Evolutionary conservation across 2,797 vertebrate genomes (phyloP).

Genomic region (Kryptopterus vitreolus): DNA sequence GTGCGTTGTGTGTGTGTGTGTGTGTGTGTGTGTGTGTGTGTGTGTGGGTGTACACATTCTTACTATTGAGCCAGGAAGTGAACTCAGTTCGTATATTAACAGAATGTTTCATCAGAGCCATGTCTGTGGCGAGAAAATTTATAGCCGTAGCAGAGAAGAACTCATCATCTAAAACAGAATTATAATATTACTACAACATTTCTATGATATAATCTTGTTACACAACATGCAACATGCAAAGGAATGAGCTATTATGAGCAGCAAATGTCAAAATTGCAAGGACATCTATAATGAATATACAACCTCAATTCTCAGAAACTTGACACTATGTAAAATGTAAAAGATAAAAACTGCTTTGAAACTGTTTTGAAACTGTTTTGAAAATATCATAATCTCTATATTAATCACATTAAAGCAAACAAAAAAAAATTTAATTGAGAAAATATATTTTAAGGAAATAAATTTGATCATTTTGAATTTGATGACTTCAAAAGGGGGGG

Average conservation of each 20-base stretch:
- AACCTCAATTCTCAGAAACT: no score
- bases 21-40: constrained; percentile 2
- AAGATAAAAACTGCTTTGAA: no score
- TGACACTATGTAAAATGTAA: no score
- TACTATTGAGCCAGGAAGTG: constrained; percentile 75
- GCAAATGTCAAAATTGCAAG: neutral
- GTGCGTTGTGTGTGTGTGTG: neutral
- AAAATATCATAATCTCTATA: no score
- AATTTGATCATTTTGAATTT: no score
- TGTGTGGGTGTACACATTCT: constrained; percentile 24
- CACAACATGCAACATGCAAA: neutral
- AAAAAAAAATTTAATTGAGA: no score
- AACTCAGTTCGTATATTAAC: constrained; percentile 71
- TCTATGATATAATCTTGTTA: neutral
- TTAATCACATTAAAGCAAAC: no score
- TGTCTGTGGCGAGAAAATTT: constrained; percentile 80
- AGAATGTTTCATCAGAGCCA: constrained; percentile 69
- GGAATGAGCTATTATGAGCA: neutral
- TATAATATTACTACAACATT: neutral
- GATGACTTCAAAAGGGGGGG: no score
- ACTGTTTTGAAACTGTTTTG: no score
- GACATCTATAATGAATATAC: neutral
- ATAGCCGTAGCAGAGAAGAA: constrained; percentile 81
- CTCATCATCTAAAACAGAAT: constrained; percentile 63
- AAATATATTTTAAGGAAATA: no score